Conservation (phyloP, 1,140 invertebrate genomes). For the Zaprionus gabonicus region DNA sequence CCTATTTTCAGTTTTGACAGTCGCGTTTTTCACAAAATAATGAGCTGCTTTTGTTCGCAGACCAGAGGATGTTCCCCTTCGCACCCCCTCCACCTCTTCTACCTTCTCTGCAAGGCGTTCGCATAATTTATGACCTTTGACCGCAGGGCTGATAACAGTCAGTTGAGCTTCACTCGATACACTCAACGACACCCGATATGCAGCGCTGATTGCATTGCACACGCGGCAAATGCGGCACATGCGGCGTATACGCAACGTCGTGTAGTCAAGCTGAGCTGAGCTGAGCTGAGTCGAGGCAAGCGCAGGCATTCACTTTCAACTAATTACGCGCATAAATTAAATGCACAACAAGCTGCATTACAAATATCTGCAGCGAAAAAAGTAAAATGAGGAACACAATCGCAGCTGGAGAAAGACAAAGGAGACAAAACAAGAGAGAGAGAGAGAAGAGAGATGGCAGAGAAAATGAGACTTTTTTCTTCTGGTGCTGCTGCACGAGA, state of each 20-base stretch:
- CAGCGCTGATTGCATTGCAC: slow-evolving; percentile 14
- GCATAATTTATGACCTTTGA: slow-evolving; percentile 51
- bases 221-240: slow-evolving; percentile 37
- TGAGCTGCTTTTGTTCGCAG: slow-evolving; percentile 69
- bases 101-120: background rate
- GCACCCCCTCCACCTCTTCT: too few relatives aligned
- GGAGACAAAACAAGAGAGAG: slow-evolving; percentile 26
- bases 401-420: slow-evolving; percentile 60
- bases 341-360: slow-evolving; percentile 61
- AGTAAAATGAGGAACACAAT: slow-evolving; percentile 77
- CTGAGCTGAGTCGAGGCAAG: background rate
- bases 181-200: background rate
- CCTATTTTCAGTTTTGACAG: slow-evolving; percentile 80
- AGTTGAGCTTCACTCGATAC: background rate
- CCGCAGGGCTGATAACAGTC: slow-evolving; percentile 18
- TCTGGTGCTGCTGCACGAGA: slow-evolving; percentile 1
- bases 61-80: background rate
- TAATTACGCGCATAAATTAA: slow-evolving; percentile 61
- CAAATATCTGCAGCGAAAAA: slow-evolving; percentile 68
- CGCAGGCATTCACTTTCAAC: slow-evolving; percentile 53
- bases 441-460: slow-evolving; percentile 16
- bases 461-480: slow-evolving; percentile 40
- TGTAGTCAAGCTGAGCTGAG: background rate
- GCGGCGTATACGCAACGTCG: slow-evolving; percentile 64
- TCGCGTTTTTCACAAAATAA: slow-evolving; percentile 75